Evolutionary conservation across 2,113 vertebrate species (phyloP), one percentile per base, ranked within the genome.

Genomic region (Neolamprologus ventralis): DNA sequence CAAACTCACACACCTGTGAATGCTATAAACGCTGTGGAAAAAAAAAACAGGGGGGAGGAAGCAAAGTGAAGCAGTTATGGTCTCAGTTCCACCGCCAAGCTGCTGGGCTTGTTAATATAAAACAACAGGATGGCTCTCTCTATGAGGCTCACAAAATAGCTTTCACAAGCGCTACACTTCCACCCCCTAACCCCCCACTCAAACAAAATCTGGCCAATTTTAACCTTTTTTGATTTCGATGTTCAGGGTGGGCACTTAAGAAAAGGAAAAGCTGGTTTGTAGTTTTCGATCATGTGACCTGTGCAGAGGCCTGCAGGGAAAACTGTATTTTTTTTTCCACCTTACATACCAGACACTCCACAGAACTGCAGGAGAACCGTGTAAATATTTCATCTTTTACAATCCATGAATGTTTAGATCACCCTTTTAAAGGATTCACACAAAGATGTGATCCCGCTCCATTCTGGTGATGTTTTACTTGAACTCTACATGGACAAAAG

Each of bases 41-140:
- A 84, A 26, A 54, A 23, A 42, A 47, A 31, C 19, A 68, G 6
- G 58, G 31, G 60, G 21, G 14, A n/a, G 42, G 71, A 78, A 84
- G 84, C 81, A 88, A 92, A 93, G 89, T 49, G 82, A 81, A 90
- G 81, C 87, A 9, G 91, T 90, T 85, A 82, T 28, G 47, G 82
- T 80, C 81, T 94, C 87, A 92, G 93, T 93, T 94, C 88, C 85
- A 81, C 80, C 89, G 94, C 95, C 93, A 95, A 94, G 91, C 91
- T 93, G 87, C 90, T 79, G 79, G 90, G 92, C 94, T 93, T 91
- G 92, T 93, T 95, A 95, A 93, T 40, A 87, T 93, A 88, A 95
- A 94, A 94, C 94, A 93, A 94, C 92, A 87, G 92, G 94, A 92
- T 73, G 65, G 87, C 87, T 63, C 90, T 86, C 93, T 87, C 87